phyloP scores from a whole-genome alignment of 2,113 vertebrate genomes.

The Peromyscus polionotus region DNA sequence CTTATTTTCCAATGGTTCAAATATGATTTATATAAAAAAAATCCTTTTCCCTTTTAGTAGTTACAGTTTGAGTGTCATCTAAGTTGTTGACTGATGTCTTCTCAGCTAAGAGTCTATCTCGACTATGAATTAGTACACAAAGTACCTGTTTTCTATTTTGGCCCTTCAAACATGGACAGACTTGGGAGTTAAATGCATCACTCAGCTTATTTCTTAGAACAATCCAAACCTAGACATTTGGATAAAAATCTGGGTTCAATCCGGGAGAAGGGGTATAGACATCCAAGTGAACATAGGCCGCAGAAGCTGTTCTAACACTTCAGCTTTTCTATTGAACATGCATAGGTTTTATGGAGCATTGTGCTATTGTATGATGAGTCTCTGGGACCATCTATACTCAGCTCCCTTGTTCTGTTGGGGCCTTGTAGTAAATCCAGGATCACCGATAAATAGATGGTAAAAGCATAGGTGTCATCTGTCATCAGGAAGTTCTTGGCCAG shows the following conservation, averaged over 20 bases:
- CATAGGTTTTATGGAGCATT: background rate
- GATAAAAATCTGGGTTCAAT: background rate
- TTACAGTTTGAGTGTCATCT: background rate
- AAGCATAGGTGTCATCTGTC: background rate
- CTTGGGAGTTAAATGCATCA: background rate
- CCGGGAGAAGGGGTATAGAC: background rate
- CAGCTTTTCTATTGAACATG: too few relatives aligned
- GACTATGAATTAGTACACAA: background rate
- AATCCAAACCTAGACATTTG: background rate
- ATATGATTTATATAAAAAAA: background rate
- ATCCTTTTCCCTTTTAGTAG: background rate
- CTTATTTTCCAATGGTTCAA: background rate
- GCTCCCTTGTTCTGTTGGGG: background rate
- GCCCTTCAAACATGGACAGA: background rate
- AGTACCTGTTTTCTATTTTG: background rate
- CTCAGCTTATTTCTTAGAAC: background rate
- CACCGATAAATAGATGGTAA: background rate
- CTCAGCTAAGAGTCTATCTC: background rate
- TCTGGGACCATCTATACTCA: background rate
- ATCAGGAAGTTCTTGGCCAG: background rate
- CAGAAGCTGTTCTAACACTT: background rate
- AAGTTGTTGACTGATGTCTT: background rate
- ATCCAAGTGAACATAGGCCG: fast-evolving
- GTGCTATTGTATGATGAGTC: fast-evolving
- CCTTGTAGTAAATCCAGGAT: background rate